Conservation (phyloP, 2,797 vertebrate genomes). For the Xenopus petersii region DNA sequence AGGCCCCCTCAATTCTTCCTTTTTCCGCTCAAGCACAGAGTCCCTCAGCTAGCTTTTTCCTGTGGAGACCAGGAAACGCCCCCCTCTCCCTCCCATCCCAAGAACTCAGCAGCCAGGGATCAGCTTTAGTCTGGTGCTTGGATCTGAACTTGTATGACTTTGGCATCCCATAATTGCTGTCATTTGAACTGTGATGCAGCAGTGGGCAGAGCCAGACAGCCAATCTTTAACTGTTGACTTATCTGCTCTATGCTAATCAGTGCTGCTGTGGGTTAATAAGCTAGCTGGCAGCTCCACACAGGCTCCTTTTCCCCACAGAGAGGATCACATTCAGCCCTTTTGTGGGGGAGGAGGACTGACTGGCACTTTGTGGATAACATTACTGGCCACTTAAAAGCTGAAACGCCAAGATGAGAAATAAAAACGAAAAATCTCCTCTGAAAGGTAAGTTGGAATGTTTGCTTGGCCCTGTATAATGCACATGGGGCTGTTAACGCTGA, state of each 20-base stretch:
- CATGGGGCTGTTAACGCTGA: too few relatives aligned
- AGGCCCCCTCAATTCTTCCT: slow-evolving; percentile 19
- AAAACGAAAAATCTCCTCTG: slow-evolving; percentile 64
- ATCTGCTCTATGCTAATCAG: slow-evolving; percentile 34
- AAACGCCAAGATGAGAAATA: slow-evolving; percentile 62
- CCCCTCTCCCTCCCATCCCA: neutral
- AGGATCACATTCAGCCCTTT: slow-evolving; percentile 14
- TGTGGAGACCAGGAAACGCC: too few relatives aligned
- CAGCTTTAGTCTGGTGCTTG: neutral
- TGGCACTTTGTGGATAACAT: slow-evolving; percentile 28
- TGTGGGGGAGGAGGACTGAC: slow-evolving; percentile 20
- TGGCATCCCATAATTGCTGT: neutral
- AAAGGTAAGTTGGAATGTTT: slow-evolving; percentile 60
- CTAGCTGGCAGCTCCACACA: slow-evolving; percentile 8
- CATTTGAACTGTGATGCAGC: slow-evolving; percentile 31
- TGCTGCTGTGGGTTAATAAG: slow-evolving; percentile 16
- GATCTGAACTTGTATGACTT: slow-evolving; percentile 4
- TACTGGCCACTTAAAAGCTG: slow-evolving; percentile 18
- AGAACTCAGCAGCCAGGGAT: neutral
- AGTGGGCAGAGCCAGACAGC: slow-evolving; percentile 21
- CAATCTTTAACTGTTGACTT: slow-evolving; percentile 27
- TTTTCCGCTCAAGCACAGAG: neutral
- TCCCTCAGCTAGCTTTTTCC: too few relatives aligned
- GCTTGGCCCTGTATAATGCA: too few relatives aligned
- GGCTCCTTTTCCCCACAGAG: slow-evolving; percentile 13